Evolutionary conservation across 2,888 invertebrate genomes (phyloP), one percentile per base, ranked within the genome.

Genomic region (Acanthosepion pharaonis): DNA sequence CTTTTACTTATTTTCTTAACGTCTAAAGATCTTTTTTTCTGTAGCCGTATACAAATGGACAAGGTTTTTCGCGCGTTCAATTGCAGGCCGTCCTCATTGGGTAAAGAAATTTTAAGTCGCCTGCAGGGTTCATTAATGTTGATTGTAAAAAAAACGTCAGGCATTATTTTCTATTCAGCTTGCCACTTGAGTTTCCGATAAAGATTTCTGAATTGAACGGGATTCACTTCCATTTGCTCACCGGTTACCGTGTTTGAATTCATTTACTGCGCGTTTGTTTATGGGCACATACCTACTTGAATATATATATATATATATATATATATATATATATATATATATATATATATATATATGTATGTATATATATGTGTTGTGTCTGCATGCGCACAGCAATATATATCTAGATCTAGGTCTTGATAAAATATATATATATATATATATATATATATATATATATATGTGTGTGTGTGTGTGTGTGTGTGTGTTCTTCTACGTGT

Each of bases 71-170:
- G 18, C 33, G 11, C 78, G 8, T n/a, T 78, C 78, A n/a, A 15
- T 78, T 59, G 23, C 78, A 0, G n/a, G 5, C 18, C 78, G 78
- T n/a, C 78, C n/a, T n/a, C 33, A 78, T 78, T 78, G 78, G 15
- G 33, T 15, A 33, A 78, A 78, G 28, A n/a, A 78, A 9, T 28
- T n/a, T 78, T n/a, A 8, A n/a, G 78, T 78, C 78, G 78, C 78
- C 78, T 78, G 78, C 78, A 78, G 78, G 78, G 78, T 78, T 78
- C 78, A 78, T 78, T 78, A 78, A 78, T 78, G 78, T 18, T 78
- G 78, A 33, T 78, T 78, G 78, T 78, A 78, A 78, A 78, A 78
- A 78, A 78, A 33, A 25, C 9, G 78, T 78, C 78, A 11, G 9
- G 33, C 78, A 78, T 78, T 78, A 78, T 33, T 78, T 78, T 78